Evolutionary conservation across 2,113 vertebrate genomes (phyloP).

Genomic region (Pica pica): DNA sequence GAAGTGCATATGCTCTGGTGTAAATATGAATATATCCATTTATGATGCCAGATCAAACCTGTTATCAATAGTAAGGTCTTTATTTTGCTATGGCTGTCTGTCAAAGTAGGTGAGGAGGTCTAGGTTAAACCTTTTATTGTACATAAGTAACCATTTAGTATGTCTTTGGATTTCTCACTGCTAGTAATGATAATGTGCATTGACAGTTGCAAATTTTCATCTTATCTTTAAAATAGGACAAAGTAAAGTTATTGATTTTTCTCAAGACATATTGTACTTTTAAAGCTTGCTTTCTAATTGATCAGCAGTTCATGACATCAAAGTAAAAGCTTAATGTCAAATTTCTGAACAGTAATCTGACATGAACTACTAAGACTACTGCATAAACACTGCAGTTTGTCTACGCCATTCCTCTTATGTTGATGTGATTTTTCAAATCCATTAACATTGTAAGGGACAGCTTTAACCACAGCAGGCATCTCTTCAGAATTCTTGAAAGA

Average conservation of each 20-base stretch:
- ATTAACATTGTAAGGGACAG: background rate
- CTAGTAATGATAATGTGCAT: background rate
- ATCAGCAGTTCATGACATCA: background rate
- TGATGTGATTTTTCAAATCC: background rate
- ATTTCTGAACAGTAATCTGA: background rate
- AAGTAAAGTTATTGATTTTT: slow-evolving; percentile 4
- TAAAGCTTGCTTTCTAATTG: background rate
- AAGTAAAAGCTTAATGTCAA: slow-evolving; percentile 21
- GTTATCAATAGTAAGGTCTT: background rate
- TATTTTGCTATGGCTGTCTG: background rate
- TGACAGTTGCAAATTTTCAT: background rate
- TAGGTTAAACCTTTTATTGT: background rate
- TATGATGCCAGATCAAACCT: background rate
- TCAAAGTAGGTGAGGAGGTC: background rate
- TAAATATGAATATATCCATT: background rate
- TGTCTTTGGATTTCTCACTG: background rate
- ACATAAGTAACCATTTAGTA: background rate
- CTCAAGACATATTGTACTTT: background rate
- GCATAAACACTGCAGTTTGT: background rate
- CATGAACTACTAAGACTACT: background rate
- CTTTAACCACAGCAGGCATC: background rate
- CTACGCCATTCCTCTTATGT: background rate
- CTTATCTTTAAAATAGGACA: background rate
- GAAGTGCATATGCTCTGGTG: background rate
- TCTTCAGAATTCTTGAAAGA: background rate